Percentiles rank a stretch among this genome's conserved stretches.
These are phyloP conservation scores for Talpa occidentalis DNA, from an alignment of 2,113 vertebrate genomes.

Conservation along the genomic window DNA sequence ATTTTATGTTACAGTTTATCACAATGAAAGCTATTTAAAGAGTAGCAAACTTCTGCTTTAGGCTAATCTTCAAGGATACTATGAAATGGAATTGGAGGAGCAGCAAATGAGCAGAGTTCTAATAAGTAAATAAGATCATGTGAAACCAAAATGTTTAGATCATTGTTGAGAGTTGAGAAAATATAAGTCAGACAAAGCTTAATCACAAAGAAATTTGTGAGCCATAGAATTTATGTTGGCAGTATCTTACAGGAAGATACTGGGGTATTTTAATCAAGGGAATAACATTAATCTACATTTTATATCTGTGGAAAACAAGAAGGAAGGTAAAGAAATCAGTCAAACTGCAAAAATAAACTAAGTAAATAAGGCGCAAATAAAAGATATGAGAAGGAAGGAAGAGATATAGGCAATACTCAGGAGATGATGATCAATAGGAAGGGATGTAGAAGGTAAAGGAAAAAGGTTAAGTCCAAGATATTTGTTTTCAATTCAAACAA, in stretches of 20 bases:
- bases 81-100: neutral
- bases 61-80: conserved; percentile 1
- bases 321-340: neutral
- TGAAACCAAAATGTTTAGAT: neutral
- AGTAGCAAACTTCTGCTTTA: conserved; percentile 4
- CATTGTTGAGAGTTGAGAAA: neutral
- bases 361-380: neutral
- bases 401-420: neutral
- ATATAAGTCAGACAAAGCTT: neutral
- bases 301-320: conserved; percentile 25
- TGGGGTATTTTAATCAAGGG: neutral
- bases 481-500: neutral
- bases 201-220: neutral
- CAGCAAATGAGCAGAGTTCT: neutral
- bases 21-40: neutral
- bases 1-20: neutral
- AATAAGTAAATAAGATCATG: neutral
- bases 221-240: neutral
- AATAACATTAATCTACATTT: neutral
- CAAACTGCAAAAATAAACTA: neutral
- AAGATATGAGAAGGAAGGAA: neutral
- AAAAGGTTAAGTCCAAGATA: neutral
- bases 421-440: neutral
- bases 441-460: neutral
- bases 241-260: neutral